These are phyloP conservation scores for Actinopyga echinites DNA, from an alignment of 53 echinoderm and acorn worm species.

Conservation along the genomic window DNA sequence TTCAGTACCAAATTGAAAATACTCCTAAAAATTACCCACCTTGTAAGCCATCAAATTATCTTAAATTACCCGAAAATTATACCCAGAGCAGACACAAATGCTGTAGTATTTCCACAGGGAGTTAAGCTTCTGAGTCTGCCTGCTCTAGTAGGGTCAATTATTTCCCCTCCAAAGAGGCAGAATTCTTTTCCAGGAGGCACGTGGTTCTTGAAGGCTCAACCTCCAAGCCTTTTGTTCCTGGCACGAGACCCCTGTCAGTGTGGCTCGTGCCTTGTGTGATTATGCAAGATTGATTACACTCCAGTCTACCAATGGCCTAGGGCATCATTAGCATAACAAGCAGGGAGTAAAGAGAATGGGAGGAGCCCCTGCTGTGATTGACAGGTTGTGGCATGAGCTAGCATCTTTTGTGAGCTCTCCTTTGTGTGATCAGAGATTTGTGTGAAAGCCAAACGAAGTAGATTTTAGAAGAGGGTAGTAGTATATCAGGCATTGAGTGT, in stretches of 20 bases:
- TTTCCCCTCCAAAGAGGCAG: conserved; percentile 2
- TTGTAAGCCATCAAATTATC: conserved; percentile 33
- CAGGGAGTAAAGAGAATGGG: conserved; percentile 15
- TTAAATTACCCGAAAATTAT: conserved; percentile 34
- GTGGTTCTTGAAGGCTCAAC: conserved; percentile 23
- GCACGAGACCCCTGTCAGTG: conserved; percentile 42
- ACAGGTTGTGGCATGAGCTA: conserved; percentile 33
- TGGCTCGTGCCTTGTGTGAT: conserved; percentile 38
- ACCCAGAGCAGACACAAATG: conserved; percentile 40
- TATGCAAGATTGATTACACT: conserved; percentile 46
- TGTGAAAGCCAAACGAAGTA: background rate
- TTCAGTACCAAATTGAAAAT: background rate
- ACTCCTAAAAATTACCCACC: conserved; percentile 6
- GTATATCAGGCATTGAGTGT: background rate
- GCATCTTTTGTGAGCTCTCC: conserved; percentile 43
- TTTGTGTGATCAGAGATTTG: conserved; percentile 24
- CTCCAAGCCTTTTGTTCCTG: conserved; percentile 33
- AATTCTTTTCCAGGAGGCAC: conserved; percentile 16
- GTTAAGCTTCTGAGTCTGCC: background rate
- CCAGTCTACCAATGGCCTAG: conserved; percentile 42
- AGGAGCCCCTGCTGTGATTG: conserved; percentile 19
- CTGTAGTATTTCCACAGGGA: conserved; percentile 22
- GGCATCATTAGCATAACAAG: conserved; percentile 48
- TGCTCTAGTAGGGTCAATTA: conserved; percentile 41
- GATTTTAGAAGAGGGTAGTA: background rate